Evolutionary conservation across 1,140 invertebrate genomes (phyloP).

Genomic region (Brachionus asplanchnoidis): DNA sequence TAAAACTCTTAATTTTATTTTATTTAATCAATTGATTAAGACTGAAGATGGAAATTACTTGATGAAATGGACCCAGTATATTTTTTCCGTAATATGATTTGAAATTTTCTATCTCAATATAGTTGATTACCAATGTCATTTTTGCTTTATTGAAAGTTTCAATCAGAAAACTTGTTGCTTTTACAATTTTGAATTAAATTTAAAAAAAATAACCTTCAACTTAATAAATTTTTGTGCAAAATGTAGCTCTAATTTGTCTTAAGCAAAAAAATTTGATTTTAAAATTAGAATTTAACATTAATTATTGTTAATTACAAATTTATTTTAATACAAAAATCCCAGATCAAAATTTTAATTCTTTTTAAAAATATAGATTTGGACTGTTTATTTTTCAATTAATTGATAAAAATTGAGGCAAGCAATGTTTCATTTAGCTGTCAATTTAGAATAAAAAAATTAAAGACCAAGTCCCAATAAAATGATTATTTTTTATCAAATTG

Average conservation of each 20-base stretch:
- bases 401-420: too few species aligned
- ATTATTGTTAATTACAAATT: too few species aligned
- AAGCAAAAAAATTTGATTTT: background rate
- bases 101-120: constrained; percentile 89
- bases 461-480: too few species aligned
- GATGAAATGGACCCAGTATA: constrained; percentile 61
- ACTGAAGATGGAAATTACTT: constrained; percentile 47
- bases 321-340: too few species aligned
- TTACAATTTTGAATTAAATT: background rate
- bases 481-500: too few species aligned
- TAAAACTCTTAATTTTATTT: constrained; percentile 72
- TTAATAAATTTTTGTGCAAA: background rate
- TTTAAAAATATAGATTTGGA: too few species aligned
- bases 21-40: background rate
- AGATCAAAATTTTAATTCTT: too few species aligned
- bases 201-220: background rate
- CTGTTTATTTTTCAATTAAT: too few species aligned
- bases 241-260: background rate
- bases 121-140: constrained; percentile 74
- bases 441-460: too few species aligned
- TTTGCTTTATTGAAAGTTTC: background rate
- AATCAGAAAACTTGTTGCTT: background rate
- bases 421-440: too few species aligned
- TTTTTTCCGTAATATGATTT: constrained; percentile 89
- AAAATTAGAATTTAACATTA: background rate